These are phyloP conservation scores for Xenentodon cancila DNA, from an alignment of 2,797 vertebrate genomes.

Conservation along the genomic window DNA sequence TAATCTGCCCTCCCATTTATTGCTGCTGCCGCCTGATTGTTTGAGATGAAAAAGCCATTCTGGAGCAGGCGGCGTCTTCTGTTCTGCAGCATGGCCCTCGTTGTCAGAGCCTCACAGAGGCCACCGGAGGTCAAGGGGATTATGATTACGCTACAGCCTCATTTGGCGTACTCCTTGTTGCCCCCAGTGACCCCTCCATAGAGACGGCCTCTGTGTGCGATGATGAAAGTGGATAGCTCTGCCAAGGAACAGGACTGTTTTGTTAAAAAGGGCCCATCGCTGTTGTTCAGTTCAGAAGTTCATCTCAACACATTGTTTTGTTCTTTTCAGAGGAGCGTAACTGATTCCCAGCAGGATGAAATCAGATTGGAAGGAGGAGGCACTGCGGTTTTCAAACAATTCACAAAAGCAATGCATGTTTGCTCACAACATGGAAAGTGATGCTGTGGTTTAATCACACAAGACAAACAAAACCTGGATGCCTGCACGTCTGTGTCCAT, in stretches of 20 bases:
- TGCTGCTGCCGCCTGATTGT: conserved; percentile 77
- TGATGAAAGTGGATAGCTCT: conserved; percentile 63
- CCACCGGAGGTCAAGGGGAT: conserved; percentile 77
- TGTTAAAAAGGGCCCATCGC: conserved; percentile 48
- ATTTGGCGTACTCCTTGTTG: conserved; percentile 72
- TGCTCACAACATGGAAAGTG: too few species aligned
- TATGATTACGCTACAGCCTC: conserved; percentile 80
- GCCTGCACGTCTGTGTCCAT: background rate
- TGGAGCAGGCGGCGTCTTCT: conserved; percentile 64
- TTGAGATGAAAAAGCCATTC: conserved; percentile 85
- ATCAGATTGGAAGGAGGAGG: too few species aligned
- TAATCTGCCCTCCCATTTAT: conserved; percentile 74
- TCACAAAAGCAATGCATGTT: too few species aligned
- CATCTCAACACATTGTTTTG: conserved; percentile 45
- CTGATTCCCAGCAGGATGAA: conserved; percentile 13
- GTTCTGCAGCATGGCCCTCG: conserved; percentile 72
- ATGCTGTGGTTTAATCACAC: background rate
- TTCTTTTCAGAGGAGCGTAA: conserved; percentile 23
- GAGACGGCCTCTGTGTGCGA: conserved; percentile 59
- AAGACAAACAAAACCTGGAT: background rate
- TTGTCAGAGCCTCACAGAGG: conserved; percentile 71
- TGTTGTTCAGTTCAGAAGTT: conserved; percentile 38
- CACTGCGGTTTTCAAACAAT: too few species aligned
- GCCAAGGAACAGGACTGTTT: conserved; percentile 37
- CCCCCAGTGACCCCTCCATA: conserved; percentile 71